These are phyloP conservation scores for Chelidonichthys spinosus DNA, from an alignment of 2,797 vertebrate genomes.

Conservation along the genomic window DNA sequence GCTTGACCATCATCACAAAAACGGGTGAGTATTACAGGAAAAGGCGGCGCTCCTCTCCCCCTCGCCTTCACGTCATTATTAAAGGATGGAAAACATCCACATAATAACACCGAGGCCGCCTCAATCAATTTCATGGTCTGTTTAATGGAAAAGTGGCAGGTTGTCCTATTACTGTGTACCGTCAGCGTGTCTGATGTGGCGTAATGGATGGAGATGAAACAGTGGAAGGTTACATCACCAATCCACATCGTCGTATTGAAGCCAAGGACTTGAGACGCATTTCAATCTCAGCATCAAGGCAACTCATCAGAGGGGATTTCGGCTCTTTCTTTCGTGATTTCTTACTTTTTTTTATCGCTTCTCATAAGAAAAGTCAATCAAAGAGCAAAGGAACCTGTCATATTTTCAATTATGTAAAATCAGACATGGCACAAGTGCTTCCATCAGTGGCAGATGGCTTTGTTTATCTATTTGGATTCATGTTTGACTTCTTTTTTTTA, in stretches of 20 bases:
- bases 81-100: conserved; percentile 46
- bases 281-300: conserved; percentile 17
- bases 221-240: conserved; percentile 39
- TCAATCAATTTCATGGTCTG: conserved; percentile 63
- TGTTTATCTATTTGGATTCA: not conserved
- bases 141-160: conserved; percentile 62
- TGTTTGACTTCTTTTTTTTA: not conserved
- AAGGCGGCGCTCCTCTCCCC: not conserved
- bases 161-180: conserved; percentile 55
- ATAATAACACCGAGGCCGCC: conserved; percentile 47
- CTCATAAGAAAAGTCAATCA: not conserved
- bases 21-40: conserved; percentile 36
- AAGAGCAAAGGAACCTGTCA: not conserved
- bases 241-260: conserved; percentile 35
- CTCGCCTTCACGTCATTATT: conserved; percentile 36
- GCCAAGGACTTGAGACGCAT: conserved; percentile 31
- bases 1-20: conserved; percentile 32
- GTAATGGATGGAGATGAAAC: conserved; percentile 50
- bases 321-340: not conserved
- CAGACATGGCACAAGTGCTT: not conserved
- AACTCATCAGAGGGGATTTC: conserved; percentile 5
- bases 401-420: not conserved
- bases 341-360: not conserved
- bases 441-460: not conserved
- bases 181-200: conserved; percentile 57